phyloP scores from a whole-genome alignment of 2,888 invertebrate species.

The Ormyrus pomaceus region DNA sequence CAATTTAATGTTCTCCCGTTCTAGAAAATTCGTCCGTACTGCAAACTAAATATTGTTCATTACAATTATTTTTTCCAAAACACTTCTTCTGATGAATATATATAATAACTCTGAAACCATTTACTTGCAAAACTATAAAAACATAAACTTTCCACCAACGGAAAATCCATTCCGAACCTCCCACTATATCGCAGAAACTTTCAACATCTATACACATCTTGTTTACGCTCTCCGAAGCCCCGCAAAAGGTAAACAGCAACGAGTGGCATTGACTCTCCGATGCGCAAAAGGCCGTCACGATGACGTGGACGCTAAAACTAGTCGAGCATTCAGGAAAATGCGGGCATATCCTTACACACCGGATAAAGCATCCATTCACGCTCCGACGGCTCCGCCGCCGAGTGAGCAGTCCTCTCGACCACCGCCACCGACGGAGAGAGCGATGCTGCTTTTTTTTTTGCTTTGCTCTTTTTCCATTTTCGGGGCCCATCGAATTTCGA shows the following conservation, averaged over 20 bases:
- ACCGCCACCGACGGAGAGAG: background rate
- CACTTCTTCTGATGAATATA: too few relatives aligned
- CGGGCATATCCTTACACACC: conserved; percentile 30
- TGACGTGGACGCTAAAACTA: background rate
- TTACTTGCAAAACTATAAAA: background rate
- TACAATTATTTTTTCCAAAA: too few relatives aligned
- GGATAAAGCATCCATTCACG: conserved; percentile 42
- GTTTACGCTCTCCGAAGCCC: background rate
- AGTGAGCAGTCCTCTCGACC: conserved; percentile 49
- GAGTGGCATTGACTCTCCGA: conserved; percentile 3
- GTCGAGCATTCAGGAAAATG: conserved; percentile 29
- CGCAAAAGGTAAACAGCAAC: too few relatives aligned
- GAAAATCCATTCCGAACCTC: background rate
- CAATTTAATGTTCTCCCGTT: too few relatives aligned
- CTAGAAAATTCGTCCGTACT: too few relatives aligned
- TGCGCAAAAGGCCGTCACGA: background rate
- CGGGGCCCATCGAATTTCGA: conserved; percentile 11
- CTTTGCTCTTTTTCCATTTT: conserved; percentile 28
- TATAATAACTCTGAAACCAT: too few relatives aligned
- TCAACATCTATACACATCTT: background rate
- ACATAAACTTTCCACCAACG: background rate
- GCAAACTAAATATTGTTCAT: too few relatives aligned
- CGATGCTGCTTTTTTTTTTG: conserved; percentile 17
- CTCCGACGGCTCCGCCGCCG: conserved; percentile 8
- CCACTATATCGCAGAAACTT: background rate